phyloP scores from a whole-genome alignment of 1,140 invertebrate genomes.

The Scaptomyza graminum region DNA sequence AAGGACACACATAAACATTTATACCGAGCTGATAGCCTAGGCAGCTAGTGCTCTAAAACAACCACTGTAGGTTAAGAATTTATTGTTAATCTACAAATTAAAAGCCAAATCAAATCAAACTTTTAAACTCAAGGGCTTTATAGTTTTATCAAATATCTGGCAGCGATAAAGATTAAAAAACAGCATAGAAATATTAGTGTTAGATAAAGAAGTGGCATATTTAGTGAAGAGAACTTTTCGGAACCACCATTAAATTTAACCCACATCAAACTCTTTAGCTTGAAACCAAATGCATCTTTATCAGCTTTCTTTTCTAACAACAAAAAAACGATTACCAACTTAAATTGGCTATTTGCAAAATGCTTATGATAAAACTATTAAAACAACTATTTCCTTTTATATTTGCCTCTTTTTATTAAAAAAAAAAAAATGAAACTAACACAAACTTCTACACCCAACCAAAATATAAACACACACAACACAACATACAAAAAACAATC shows the following conservation, averaged over 20 bases:
- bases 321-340: slow-evolving; percentile 21
- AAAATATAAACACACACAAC: slow-evolving; percentile 8
- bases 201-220: too few species aligned
- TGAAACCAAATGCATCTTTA: slow-evolving; percentile 17
- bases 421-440: slow-evolving; percentile 30
- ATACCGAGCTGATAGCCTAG: too few species aligned
- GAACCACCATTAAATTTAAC: slow-evolving; percentile 3
- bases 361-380: slow-evolving; percentile 81
- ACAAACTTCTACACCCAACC: slow-evolving; percentile 13
- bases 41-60: too few species aligned
- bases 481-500: slow-evolving; percentile 50
- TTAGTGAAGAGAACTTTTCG: background rate
- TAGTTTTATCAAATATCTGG: too few species aligned
- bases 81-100: too few species aligned
- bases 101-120: too few species aligned
- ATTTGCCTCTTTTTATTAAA: slow-evolving; percentile 78
- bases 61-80: too few species aligned
- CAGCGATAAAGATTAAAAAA: too few species aligned
- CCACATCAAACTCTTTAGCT: slow-evolving; percentile 14
- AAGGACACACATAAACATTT: too few species aligned
- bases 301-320: slow-evolving; percentile 18
- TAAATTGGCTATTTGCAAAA: slow-evolving; percentile 65
- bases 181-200: too few species aligned
- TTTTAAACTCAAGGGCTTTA: too few species aligned
- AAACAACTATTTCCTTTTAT: slow-evolving; percentile 81